Evolutionary conservation across 2,797 vertebrate species (phyloP).

Genomic region (Nyctalus aviator): DNA sequence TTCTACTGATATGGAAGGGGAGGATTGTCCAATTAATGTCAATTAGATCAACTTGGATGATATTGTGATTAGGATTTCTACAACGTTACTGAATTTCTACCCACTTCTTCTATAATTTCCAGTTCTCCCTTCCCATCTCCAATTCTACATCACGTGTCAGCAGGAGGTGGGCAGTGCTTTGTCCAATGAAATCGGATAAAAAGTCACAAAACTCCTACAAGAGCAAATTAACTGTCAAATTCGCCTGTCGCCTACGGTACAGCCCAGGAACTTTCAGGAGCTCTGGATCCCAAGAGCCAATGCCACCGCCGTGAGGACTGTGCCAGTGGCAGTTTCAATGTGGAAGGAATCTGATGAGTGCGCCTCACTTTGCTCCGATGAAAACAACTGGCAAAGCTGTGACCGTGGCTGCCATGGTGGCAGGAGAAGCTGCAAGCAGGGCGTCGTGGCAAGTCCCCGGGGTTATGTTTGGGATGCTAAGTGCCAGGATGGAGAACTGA

Average conservation of each 20-base stretch:
- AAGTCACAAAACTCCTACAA: not conserved
- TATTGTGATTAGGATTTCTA: not conserved
- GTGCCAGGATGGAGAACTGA: not conserved
- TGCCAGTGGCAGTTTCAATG: not conserved
- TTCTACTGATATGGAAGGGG: not conserved
- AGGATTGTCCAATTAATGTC: not conserved
- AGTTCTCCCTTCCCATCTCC: not conserved
- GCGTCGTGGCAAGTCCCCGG: fast-evolving
- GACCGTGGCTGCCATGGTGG: not conserved
- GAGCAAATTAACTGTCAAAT: not conserved
- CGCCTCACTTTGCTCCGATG: not conserved
- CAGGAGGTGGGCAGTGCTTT: not conserved
- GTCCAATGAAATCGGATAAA: not conserved
- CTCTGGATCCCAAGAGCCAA: not conserved
- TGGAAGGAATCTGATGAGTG: not conserved
- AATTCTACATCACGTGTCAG: not conserved
- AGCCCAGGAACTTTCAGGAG: not conserved
- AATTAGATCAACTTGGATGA: not conserved
- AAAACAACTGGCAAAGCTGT: not conserved
- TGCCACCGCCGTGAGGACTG: not conserved
- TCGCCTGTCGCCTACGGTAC: not conserved
- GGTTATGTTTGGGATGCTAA: not conserved
- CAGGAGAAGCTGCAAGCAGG: not conserved
- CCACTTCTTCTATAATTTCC: not conserved
- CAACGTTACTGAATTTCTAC: not conserved